A percentile compares a stretch with the other conserved stretches of the same genome.
Evolutionary conservation across 2,113 vertebrate species (phyloP).

Genomic region (Plotosus lineatus): DNA sequence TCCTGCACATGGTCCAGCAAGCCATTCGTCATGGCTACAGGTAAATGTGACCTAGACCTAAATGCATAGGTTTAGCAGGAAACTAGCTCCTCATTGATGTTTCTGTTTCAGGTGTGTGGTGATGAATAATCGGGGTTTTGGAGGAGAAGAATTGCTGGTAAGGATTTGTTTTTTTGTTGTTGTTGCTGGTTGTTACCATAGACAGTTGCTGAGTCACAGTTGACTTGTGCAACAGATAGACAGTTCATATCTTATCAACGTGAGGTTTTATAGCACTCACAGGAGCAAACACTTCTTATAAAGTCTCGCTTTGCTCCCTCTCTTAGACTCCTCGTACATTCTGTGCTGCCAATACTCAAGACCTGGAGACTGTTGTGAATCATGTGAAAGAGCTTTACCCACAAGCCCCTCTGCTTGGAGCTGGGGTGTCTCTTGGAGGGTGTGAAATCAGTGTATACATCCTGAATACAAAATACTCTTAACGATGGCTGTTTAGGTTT

Average conservation of each 20-base stretch:
- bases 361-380: constrained; percentile 72
- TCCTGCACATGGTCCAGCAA: constrained; percentile 72
- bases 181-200: neutral
- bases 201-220: neutral
- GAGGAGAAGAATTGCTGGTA: constrained; percentile 79
- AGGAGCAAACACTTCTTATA: neutral
- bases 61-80: no score
- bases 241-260: neutral
- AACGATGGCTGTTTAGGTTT: neutral
- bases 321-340: constrained; percentile 77
- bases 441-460: constrained; percentile 60
- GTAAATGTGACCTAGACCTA: no score
- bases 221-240: neutral
- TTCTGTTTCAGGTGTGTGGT: constrained; percentile 74
- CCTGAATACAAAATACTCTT: neutral
- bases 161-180: constrained; percentile 48
- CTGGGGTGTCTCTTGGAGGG: constrained; percentile 84
- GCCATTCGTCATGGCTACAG: constrained; percentile 74
- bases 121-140: constrained; percentile 80
- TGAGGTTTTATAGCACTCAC: neutral
- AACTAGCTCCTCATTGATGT: neutral
- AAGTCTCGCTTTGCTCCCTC: neutral
- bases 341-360: constrained; percentile 77
- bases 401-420: constrained; percentile 63
- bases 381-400: constrained; percentile 69